Conservation (phyloP, 2,888 invertebrate species). For the Hetaerina titia region DNA sequence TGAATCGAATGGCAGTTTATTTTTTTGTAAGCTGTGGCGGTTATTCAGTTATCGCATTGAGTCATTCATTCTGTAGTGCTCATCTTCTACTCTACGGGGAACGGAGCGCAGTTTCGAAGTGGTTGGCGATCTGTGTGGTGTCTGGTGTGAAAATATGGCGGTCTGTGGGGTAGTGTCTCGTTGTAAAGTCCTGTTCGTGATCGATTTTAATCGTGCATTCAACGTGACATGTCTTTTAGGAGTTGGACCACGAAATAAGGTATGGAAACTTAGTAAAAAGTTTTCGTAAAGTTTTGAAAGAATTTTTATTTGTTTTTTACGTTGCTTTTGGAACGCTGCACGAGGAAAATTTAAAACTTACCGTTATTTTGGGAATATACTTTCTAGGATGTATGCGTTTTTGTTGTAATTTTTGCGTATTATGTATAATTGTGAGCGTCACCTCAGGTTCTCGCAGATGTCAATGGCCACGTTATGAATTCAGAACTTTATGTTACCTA, state of each 20-base stretch:
- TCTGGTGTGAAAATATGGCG: constrained; percentile 70
- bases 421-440: not conserved
- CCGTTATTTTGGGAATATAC: not conserved
- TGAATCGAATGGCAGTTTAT: not conserved
- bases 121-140: constrained; percentile 68
- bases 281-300: not conserved
- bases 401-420: not conserved
- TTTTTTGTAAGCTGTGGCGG: constrained; percentile 38
- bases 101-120: constrained; percentile 63
- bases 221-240: constrained; percentile 70
- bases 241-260: constrained; percentile 71
- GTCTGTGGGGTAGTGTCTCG: constrained; percentile 71
- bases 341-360: not conserved
- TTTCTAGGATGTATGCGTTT: not conserved
- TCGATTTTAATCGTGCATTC: constrained; percentile 71
- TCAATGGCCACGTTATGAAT: not conserved
- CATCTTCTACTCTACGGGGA: constrained; percentile 28
- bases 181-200: constrained; percentile 71
- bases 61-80: constrained; percentile 53
- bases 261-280: constrained; percentile 55
- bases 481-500: not conserved
- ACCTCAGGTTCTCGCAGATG: not conserved
- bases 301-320: constrained; percentile 20
- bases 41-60: constrained; percentile 46
- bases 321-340: not conserved